phyloP scores from a whole-genome alignment of 2,113 vertebrate genomes.

The Picathartes gymnocephalus region DNA sequence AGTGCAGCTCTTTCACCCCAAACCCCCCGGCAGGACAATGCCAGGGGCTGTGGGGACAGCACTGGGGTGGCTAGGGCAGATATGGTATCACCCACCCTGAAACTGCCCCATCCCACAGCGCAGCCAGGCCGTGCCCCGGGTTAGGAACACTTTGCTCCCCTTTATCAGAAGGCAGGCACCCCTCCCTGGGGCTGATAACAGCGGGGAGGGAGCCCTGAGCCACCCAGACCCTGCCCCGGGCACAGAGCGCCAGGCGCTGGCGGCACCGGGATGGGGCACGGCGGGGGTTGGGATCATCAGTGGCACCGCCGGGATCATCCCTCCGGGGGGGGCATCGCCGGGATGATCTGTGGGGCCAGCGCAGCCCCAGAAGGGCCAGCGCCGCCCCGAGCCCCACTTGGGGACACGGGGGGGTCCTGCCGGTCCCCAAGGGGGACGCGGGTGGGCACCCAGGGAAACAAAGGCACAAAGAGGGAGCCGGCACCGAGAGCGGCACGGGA shows the following conservation, averaged over 20 bases:
- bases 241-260: not conserved
- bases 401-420: not conserved
- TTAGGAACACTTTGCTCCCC: fast-evolving
- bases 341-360: fast-evolving
- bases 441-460: too few species aligned
- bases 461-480: not conserved
- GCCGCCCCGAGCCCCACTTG: fast-evolving
- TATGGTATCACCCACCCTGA: fast-evolving
- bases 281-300: too few species aligned
- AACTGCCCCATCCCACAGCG: fast-evolving
- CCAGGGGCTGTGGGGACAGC: fast-evolving
- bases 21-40: not conserved
- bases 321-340: too few species aligned
- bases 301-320: too few species aligned
- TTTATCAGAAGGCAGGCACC: not conserved
- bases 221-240: not conserved
- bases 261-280: not conserved
- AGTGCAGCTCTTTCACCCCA: fast-evolving
- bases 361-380: fast-evolving
- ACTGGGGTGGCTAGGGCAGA: not conserved
- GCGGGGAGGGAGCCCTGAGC: not conserved
- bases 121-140: not conserved
- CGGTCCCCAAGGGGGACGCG: too few species aligned
- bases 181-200: not conserved
- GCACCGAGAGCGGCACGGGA: not conserved